Evolutionary conservation across 2,113 vertebrate species (phyloP).

Genomic region (Jaculus jaculus): DNA sequence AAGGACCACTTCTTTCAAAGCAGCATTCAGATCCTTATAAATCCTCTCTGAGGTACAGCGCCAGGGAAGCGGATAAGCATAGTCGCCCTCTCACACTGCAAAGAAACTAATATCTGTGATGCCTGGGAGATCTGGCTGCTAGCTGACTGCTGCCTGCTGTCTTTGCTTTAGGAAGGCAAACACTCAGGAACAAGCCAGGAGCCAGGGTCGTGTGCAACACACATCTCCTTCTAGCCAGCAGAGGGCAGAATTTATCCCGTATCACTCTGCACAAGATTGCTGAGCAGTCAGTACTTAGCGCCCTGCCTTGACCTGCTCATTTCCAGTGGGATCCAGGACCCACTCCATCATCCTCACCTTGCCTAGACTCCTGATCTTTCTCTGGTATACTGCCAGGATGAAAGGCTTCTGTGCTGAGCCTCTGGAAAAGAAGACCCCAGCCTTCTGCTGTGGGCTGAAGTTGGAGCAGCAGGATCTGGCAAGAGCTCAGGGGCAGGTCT

Average conservation of each 20-base stretch:
- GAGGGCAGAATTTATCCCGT: slow-evolving; percentile 7
- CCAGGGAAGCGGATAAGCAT: accelerated
- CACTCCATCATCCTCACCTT: accelerated
- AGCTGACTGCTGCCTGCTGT: neutral
- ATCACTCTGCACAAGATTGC: neutral
- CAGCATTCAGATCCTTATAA: accelerated
- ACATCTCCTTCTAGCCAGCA: neutral
- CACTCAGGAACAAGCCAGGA: accelerated
- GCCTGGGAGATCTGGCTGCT: neutral
- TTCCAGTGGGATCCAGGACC: neutral
- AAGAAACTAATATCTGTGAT: accelerated
- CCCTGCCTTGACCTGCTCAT: neutral
- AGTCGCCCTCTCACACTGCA: accelerated
- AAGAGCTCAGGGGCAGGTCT: neutral
- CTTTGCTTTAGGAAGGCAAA: neutral
- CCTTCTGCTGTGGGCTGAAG: too few species aligned
- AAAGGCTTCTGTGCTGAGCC: neutral
- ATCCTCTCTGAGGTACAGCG: neutral
- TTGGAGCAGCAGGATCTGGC: neutral
- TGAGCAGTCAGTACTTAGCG: neutral
- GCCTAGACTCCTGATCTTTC: too few species aligned
- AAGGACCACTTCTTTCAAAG: neutral
- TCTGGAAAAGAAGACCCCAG: neutral
- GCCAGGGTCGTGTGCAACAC: neutral
- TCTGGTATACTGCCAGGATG: too few species aligned